A percentile compares a stretch with the other conserved stretches of the same genome.
Conservation (phyloP, 2,888 invertebrate genomes). For the Pseudococcus jackbeardsleyi region DNA sequence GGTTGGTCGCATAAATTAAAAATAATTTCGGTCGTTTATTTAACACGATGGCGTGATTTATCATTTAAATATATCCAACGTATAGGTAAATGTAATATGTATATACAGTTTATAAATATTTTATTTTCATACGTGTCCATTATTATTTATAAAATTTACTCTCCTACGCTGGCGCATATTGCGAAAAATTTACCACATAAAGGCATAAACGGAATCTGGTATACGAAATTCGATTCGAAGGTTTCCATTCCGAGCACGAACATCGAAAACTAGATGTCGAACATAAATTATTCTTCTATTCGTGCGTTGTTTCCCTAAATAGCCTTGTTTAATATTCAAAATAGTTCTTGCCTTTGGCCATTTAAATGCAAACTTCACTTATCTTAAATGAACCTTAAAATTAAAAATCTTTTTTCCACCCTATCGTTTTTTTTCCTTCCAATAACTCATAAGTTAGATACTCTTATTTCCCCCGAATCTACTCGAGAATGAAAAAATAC, state of each 20-base stretch:
- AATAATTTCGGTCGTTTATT: constrained; percentile 18
- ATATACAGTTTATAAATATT: constrained; percentile 38
- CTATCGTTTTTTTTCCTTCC: neutral
- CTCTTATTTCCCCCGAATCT: neutral
- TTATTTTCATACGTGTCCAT: constrained; percentile 48
- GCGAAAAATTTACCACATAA: constrained; percentile 50
- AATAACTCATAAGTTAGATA: constrained; percentile 34
- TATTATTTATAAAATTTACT: constrained; percentile 54
- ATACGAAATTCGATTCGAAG: constrained; percentile 58
- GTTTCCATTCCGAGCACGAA: constrained; percentile 64
- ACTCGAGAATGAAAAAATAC: neutral
- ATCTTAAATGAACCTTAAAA: constrained; percentile 64
- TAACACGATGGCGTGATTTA: constrained; percentile 18
- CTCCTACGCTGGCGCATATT: neutral
- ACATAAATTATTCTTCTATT: constrained; percentile 65
- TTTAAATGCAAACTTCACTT: constrained; percentile 64
- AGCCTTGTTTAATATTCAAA: constrained; percentile 64
- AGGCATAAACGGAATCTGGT: constrained; percentile 62
- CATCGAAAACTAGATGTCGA: constrained; percentile 65
- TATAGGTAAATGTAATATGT: neutral
- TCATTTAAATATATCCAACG: constrained; percentile 4
- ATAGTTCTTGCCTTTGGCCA: constrained; percentile 61
- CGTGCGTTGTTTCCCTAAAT: constrained; percentile 64
- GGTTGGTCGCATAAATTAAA: constrained; percentile 44
- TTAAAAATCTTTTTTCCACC: constrained; percentile 61